Base-by-base conservation (phyloP, 2,113 vertebrate species). In the Cynocephalus volans region DNA sequence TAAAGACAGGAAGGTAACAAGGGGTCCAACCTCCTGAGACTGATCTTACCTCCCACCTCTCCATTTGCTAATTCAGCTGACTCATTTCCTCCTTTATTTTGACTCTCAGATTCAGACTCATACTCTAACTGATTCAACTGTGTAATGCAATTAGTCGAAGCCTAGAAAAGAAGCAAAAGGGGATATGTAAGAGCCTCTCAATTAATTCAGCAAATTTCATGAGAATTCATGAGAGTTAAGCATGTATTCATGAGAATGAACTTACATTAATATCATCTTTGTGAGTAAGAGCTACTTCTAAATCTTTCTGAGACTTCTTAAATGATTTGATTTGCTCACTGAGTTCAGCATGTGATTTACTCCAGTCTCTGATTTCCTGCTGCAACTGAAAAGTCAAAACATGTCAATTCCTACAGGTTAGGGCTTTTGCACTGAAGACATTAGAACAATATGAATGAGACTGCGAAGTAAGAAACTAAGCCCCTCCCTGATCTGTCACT, bases 201-300 rank as follows among this genome's bases (percentile, higher is more conserved):
- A 60, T 26, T 5, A 18, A 89, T 88, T 2, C 26, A 4, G 1
- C 0, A 94, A 41, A 33, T 75, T 1, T 52, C 28, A 17, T 24
- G 15, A 69, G 54, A 67, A 50, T 26, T 58, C 54, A 18, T 1
- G 3, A 70, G n/a, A 83, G 36, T n/a, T 82, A 62, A 87, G 87
- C 23, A 17, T 8, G 54, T 17, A 31, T 6, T 86, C 23, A 1
- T 76, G 90, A 64, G 12, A 82, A 67, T 79, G 45, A 86, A 98
- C 99, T 95, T 96, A 99, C 99, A 97, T 99, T 99, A 33, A 99
- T 99, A 79, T 99, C 99, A 90, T 99, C 99, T 97, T 99, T 99
- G 91, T 99, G 99, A 91, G 98, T 99, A 48, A 99, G 98, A 0
- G 99, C 98, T 97, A 99, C 99, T 97, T 99, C 99, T 96, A 99